These are phyloP conservation scores for Byasa hedistus DNA, from an alignment of 2,888 invertebrate species.

Conservation along the genomic window DNA sequence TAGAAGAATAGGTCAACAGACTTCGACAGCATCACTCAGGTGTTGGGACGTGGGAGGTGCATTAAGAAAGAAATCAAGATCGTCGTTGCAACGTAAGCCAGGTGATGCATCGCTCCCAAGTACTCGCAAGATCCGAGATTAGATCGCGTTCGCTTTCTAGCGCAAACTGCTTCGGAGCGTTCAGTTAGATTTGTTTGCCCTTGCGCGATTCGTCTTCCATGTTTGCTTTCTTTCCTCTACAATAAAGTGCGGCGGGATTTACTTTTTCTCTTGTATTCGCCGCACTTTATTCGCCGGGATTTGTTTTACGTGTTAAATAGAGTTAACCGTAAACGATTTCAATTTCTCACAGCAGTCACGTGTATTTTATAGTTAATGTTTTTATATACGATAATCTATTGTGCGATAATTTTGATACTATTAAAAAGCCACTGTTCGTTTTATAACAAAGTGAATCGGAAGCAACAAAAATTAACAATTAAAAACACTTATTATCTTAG, in stretches of 20 bases:
- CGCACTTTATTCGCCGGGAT: constrained; percentile 22
- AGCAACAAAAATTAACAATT: no score
- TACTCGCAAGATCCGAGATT: constrained; percentile 65
- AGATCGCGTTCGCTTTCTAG: constrained; percentile 65
- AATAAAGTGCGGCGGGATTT: constrained; percentile 33
- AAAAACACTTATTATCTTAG: no score
- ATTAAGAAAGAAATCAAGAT: constrained; percentile 75
- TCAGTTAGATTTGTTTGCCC: constrained; percentile 55
- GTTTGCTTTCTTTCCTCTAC: constrained; percentile 32
- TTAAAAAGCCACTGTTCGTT: neutral
- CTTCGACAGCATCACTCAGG: constrained; percentile 57
- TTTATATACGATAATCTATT: neutral
- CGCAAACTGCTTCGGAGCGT: constrained; percentile 58
- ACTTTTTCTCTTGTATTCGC: constrained; percentile 28
- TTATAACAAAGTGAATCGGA: no score
- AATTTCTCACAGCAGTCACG: constrained; percentile 5
- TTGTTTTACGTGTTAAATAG: constrained; percentile 28
- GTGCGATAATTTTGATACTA: neutral
- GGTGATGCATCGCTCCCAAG: constrained; percentile 72
- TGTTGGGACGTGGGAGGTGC: constrained; percentile 69
- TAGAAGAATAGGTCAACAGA: constrained; percentile 46
- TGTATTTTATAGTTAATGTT: neutral
- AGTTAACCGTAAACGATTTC: constrained; percentile 17
- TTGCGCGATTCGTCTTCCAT: constrained; percentile 36
- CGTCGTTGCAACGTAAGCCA: constrained; percentile 72